These are phyloP conservation scores for Amphiprion ocellaris DNA, from an alignment of 2,113 vertebrate genomes.

Conservation along the genomic window DNA sequence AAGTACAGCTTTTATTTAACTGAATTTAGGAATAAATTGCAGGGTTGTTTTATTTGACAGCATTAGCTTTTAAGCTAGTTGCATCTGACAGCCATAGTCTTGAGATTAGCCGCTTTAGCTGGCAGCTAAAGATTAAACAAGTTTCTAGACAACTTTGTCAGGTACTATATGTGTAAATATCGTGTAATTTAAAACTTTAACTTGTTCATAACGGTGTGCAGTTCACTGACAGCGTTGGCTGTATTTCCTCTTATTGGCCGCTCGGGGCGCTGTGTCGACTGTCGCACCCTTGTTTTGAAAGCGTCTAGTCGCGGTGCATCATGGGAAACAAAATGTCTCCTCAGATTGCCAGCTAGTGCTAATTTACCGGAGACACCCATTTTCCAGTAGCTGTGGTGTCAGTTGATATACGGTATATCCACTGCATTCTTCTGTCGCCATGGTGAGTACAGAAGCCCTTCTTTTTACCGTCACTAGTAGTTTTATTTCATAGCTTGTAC, in stretches of 20 bases:
- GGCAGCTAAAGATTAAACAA: not conserved
- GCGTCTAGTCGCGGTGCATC: constrained; percentile 56
- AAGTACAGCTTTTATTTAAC: no score
- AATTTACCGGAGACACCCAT: not conserved
- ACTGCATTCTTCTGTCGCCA: constrained; percentile 7
- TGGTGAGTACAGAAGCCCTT: constrained; percentile 68
- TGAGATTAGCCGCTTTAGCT: no score
- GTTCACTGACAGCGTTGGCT: no score
- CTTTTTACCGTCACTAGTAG: accelerated
- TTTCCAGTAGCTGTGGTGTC: not conserved
- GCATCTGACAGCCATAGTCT: no score
- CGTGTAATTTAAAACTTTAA: not conserved
- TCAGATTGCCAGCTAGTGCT: constrained; percentile 25
- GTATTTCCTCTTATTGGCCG: not conserved
- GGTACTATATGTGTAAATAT: not conserved
- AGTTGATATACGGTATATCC: not conserved
- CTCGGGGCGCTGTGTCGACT: constrained; percentile 11
- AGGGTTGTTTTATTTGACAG: no score
- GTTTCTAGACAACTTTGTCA: not conserved
- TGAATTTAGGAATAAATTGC: no score
- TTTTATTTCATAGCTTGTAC: not conserved
- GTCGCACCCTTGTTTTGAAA: constrained; percentile 34
- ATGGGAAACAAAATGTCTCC: constrained; percentile 79
- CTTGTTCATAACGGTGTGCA: not conserved
- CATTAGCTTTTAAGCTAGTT: no score